Evolutionary conservation across 1,140 invertebrate genomes (phyloP), one percentile per base, ranked within the genome.

Genomic region (Drosophila kurseongensis): DNA sequence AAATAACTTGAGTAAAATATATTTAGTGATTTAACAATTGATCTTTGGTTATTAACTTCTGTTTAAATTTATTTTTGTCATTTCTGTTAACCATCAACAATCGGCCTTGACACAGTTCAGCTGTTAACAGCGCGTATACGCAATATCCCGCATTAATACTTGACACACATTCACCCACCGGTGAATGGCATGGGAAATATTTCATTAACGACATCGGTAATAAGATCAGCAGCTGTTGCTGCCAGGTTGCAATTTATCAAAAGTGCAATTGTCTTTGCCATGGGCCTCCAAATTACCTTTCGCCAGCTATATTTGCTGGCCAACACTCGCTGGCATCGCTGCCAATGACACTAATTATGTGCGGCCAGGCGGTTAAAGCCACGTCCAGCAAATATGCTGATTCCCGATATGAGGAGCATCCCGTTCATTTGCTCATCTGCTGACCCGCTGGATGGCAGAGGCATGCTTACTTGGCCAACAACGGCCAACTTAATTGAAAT

Each of bases 331-430:
- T n/a, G 35, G 50, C 38, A 9, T 44, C 40, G 57, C 36, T 67
- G 82, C 50, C 79, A 82, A 88, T 68, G 66, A 77, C 73, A 78
- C 84, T 86, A 83, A 88, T 86, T 88, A 86, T 76, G 79, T 88
- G 67, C 59, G 71, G 82, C 61, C 50, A 67, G 58, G 75, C 75
- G 56, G 62, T 54, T 62, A 45, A 75, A 65, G 58, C 72, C 57
- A 51, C 38, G 65, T 52, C 74, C 61, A 59, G 63, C 57, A 77
- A 69, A 78, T 71, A 78, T 73, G 75, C 48, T 65, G 57, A 78
- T 66, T 61, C 67, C 38, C 48, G 57, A 74, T 63, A 75, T 40
- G 65, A 13, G 14, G 14, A 36, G 48, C 29, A 51, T 16, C 12
- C 38, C 38, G 36, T 4, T 38, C 38, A 35, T 51, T 8, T 14